A percentile compares a stretch with the other conserved stretches of the same genome.
Conservation (phyloP, 2,888 invertebrate genomes). For the Theretra japonica region DNA sequence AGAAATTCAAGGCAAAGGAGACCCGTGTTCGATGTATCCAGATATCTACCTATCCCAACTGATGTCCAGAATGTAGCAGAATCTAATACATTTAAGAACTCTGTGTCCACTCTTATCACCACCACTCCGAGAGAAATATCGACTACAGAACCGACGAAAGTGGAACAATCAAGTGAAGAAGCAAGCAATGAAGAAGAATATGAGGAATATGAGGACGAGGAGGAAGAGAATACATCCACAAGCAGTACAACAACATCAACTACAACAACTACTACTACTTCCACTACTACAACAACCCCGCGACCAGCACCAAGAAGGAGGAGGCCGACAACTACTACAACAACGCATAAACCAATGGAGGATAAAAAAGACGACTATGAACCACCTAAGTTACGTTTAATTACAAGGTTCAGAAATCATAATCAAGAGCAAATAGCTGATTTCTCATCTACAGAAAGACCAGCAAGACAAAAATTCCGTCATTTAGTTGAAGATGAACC, state of each 20-base stretch:
- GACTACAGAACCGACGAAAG: slow-evolving; percentile 26
- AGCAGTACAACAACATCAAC: slow-evolving; percentile 31
- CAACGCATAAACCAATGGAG: slow-evolving; percentile 49
- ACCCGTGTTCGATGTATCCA: slow-evolving; percentile 55
- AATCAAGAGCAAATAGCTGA: slow-evolving; percentile 43
- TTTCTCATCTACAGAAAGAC: slow-evolving; percentile 35
- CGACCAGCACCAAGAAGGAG: slow-evolving; percentile 58
- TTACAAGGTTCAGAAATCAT: slow-evolving; percentile 67
- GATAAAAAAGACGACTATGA: slow-evolving; percentile 46
- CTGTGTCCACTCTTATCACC: slow-evolving; percentile 47
- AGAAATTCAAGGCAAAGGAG: slow-evolving; percentile 41
- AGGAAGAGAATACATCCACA: slow-evolving; percentile 42
- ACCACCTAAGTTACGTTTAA: slow-evolving; percentile 58
- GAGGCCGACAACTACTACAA: slow-evolving; percentile 47
- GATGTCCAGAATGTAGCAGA: slow-evolving; percentile 57
- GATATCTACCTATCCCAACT: slow-evolving; percentile 51
- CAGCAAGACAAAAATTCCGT: slow-evolving; percentile 30
- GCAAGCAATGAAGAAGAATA: slow-evolving; percentile 56
- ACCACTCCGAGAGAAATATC: slow-evolving; percentile 31
- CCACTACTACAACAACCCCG: slow-evolving; percentile 59
- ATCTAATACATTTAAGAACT: slow-evolving; percentile 57
- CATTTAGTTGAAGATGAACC: slow-evolving; percentile 39
- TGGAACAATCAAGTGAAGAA: slow-evolving; percentile 38
- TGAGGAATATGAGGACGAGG: slow-evolving; percentile 57
- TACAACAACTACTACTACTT: slow-evolving; percentile 52